Evolutionary conservation across 2,888 invertebrate genomes (phyloP).

Genomic region (Stomorhina lunata): DNA sequence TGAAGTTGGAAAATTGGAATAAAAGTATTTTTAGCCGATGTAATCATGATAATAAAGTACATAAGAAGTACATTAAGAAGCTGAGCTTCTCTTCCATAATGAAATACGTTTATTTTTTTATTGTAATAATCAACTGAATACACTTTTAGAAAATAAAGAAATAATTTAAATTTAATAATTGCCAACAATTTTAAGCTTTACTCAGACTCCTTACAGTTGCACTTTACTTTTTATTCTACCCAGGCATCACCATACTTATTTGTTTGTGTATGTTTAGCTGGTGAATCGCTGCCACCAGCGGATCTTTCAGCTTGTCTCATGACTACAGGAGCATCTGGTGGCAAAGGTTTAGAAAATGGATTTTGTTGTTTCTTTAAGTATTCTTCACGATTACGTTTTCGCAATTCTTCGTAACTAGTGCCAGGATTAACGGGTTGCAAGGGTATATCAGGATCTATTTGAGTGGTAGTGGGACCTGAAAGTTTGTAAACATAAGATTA

Average conservation of each 20-base stretch:
- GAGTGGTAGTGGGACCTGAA: constrained; percentile 76
- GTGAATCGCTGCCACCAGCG: neutral
- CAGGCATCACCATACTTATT: constrained; percentile 79
- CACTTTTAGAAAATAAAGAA: constrained; percentile 6
- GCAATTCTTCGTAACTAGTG: constrained; percentile 87
- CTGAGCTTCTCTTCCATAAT: constrained; percentile 63
- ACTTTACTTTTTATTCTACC: constrained; percentile 72
- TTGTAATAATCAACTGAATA: neutral
- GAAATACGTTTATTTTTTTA: constrained; percentile 33
- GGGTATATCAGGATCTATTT: constrained; percentile 80
- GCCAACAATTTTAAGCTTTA: neutral
- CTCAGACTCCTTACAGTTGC: neutral
- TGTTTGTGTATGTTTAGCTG: constrained; percentile 61
- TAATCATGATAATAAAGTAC: too few relatives aligned
- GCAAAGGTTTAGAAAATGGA: constrained; percentile 70
- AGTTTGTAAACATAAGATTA: constrained; percentile 11
- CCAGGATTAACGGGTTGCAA: constrained; percentile 79
- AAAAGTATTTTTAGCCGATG: constrained; percentile 8
- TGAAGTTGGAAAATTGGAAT: constrained; percentile 81
- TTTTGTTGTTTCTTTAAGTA: constrained; percentile 78
- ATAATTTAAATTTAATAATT: neutral
- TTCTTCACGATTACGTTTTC: constrained; percentile 86
- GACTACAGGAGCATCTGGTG: constrained; percentile 70
- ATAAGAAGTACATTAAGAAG: constrained; percentile 43
- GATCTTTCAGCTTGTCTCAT: constrained; percentile 49